Percentiles rank a stretch among this genome's conserved stretches.
phyloP scores from a whole-genome alignment of 2,888 invertebrate species.

The Podotricha telesiphe region DNA sequence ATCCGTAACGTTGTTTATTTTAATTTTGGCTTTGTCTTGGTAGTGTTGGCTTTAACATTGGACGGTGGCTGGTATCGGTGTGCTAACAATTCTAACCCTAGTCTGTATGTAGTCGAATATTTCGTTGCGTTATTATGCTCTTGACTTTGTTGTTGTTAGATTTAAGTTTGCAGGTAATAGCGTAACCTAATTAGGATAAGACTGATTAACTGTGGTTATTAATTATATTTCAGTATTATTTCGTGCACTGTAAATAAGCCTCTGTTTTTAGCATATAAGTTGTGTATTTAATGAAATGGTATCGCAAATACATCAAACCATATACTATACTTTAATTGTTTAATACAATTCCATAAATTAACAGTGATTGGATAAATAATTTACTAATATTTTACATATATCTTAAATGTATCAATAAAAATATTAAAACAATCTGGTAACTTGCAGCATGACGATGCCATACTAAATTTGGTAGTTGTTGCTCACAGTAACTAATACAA shows the following conservation, averaged over 20 bases:
- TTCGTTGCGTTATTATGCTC: constrained; percentile 73
- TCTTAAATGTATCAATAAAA: constrained; percentile 7
- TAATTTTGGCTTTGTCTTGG: constrained; percentile 81
- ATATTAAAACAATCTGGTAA: constrained; percentile 23
- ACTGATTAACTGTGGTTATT: constrained; percentile 42
- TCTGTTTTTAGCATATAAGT: constrained; percentile 18
- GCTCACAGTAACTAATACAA: constrained; percentile 4
- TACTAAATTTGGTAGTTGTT: constrained; percentile 22
- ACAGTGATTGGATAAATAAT: constrained; percentile 24
- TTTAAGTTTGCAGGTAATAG: constrained; percentile 55
- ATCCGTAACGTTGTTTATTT: constrained; percentile 80
- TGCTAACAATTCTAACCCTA: constrained; percentile 81
- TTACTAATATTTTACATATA: constrained; percentile 29
- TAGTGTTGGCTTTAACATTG: constrained; percentile 81
- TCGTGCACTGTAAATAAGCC: constrained; percentile 37
- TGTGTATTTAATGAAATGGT: neutral
- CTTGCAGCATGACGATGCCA: constrained; percentile 33
- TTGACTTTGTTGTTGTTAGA: constrained; percentile 61
- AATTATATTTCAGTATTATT: constrained; percentile 33
- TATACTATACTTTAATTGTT: constrained; percentile 26
- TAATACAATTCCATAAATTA: constrained; percentile 34
- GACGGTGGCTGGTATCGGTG: constrained; percentile 76
- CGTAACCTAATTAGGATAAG: constrained; percentile 47
- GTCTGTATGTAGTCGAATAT: constrained; percentile 62
- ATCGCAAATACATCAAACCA: constrained; percentile 13